These are phyloP conservation scores for Panopea generosa DNA, from an alignment of 2,888 invertebrate species.

Conservation along the genomic window DNA sequence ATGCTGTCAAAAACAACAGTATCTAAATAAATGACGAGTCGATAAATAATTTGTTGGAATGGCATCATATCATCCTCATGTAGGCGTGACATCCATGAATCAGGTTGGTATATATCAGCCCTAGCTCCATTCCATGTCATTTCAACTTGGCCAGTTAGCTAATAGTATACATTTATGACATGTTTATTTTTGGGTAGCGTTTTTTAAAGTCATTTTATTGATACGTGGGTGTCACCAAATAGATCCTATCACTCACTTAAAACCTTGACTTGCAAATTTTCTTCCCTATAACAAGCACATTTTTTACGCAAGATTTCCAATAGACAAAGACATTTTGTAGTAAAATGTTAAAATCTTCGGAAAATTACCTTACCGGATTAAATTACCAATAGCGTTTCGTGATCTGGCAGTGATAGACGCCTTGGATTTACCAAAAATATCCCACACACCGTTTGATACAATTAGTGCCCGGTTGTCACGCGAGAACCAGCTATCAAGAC, in stretches of 20 bases:
- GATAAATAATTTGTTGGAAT: too few relatives aligned
- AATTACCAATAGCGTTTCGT: conserved; percentile 15
- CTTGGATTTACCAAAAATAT: neutral
- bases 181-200: neutral
- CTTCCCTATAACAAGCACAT: conserved; percentile 24
- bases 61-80: too few relatives aligned
- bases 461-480: conserved; percentile 25
- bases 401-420: too few relatives aligned
- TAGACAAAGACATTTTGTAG: conserved; percentile 27
- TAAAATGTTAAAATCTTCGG: conserved; percentile 5
- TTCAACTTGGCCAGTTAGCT: neutral
- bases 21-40: too few relatives aligned
- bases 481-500: conserved; percentile 5
- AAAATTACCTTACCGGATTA: conserved; percentile 16
- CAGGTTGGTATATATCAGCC: too few relatives aligned
- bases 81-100: too few relatives aligned
- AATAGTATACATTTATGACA: neutral
- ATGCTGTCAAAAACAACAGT: too few relatives aligned
- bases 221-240: conserved; percentile 15
- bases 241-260: conserved; percentile 24
- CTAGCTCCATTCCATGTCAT: too few relatives aligned
- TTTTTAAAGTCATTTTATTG: neutral
- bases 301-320: conserved; percentile 21
- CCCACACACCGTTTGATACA: conserved; percentile 19
- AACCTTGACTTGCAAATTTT: conserved; percentile 46